Evolutionary conservation across 2,797 vertebrate species (phyloP).

Genomic region (Melanotaenia parkinsoni): DNA sequence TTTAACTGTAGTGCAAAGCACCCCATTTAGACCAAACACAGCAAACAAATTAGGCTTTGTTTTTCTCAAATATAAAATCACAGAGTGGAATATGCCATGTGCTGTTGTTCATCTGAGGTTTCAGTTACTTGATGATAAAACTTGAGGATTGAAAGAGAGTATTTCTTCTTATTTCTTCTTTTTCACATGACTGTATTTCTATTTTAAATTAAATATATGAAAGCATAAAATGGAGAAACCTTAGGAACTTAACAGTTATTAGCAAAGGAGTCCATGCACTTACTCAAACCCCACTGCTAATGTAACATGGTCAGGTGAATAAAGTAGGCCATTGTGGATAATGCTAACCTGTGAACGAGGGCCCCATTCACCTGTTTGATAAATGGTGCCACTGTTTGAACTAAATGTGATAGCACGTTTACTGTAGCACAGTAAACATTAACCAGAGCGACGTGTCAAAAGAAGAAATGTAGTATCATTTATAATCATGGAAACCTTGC

Average conservation of each 20-base stretch:
- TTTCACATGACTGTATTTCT: not conserved
- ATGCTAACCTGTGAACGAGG: slow-evolving; percentile 10
- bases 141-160: not conserved
- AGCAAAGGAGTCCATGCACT: not conserved
- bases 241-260: not conserved
- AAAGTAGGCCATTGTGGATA: not conserved
- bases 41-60: no score
- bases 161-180: no score
- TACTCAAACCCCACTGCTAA: not conserved
- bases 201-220: not conserved
- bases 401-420: slow-evolving; percentile 4
- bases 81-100: no score
- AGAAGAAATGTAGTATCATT: slow-evolving; percentile 10
- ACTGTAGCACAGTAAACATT: slow-evolving; percentile 55
- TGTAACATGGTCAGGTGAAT: not conserved
- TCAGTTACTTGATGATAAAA: not conserved
- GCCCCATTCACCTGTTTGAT: slow-evolving; percentile 33
- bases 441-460: slow-evolving; percentile 40
- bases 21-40: not conserved
- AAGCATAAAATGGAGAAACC: not conserved
- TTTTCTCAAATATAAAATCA: no score
- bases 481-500: slow-evolving; percentile 14
- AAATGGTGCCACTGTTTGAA: slow-evolving; percentile 7
- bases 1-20: not conserved
- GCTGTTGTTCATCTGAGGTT: not conserved